Conservation (phyloP, 2,888 invertebrate genomes). For the Galerucella nymphaeae region DNA sequence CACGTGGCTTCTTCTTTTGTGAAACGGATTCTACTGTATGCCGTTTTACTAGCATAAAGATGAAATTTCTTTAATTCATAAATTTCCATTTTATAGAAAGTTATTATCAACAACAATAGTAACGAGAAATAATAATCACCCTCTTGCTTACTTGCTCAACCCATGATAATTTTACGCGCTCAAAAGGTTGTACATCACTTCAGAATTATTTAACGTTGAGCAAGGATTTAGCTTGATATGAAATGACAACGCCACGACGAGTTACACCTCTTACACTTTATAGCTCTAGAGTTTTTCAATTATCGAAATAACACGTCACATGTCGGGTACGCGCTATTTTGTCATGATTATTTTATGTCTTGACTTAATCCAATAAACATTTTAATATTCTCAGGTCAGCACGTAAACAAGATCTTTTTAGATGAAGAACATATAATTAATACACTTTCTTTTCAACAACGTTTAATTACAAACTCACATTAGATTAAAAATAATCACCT, state of each 20-base stretch:
- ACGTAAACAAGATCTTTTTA: background rate
- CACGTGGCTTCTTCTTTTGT: no score
- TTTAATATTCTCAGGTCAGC: conserved; percentile 15
- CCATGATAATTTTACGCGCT: background rate
- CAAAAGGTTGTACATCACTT: conserved; percentile 20
- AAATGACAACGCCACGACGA: conserved; percentile 53
- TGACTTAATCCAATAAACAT: conserved; percentile 8
- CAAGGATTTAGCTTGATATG: conserved; percentile 48
- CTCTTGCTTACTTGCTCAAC: background rate
- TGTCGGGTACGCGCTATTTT: conserved; percentile 26
- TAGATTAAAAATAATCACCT: no score
- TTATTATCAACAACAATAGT: no score
- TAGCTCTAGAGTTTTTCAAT: conserved; percentile 57
- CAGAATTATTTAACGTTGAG: conserved; percentile 23
- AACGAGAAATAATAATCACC: background rate
- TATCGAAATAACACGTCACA: conserved; percentile 55
- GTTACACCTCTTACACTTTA: conserved; percentile 55
- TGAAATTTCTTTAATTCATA: no score
- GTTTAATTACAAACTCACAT: no score
- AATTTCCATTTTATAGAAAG: no score
- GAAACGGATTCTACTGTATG: no score
- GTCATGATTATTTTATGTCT: conserved; percentile 26
- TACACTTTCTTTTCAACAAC: background rate
- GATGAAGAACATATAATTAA: background rate
- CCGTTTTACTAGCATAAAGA: no score